phyloP scores from a whole-genome alignment of 2,888 invertebrate species.

The Drosophila ustulata region DNA sequence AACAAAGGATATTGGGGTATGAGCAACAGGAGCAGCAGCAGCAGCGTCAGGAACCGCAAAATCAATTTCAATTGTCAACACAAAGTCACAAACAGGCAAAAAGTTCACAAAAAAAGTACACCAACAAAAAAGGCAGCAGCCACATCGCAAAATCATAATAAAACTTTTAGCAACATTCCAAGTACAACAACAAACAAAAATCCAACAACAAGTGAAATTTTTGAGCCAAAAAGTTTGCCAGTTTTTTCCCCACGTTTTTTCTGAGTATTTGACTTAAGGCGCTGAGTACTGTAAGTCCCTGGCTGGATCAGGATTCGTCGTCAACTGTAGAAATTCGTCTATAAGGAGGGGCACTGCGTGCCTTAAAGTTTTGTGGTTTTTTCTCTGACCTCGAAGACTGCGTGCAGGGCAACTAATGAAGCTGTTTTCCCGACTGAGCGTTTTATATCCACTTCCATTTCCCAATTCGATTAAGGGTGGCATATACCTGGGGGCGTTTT shows the following conservation, averaged over 20 bases:
- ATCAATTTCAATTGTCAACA: conserved; percentile 82
- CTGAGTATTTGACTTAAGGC: conserved; percentile 58
- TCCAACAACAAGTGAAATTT: conserved; percentile 21
- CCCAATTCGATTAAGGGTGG: background rate
- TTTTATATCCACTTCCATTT: background rate
- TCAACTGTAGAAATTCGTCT: conserved; percentile 22
- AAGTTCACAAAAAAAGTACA: conserved; percentile 31
- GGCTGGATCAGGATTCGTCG: conserved; percentile 33
- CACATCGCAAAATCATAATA: conserved; percentile 69
- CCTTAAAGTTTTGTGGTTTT: conserved; percentile 70
- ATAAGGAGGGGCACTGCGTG: conserved; percentile 55
- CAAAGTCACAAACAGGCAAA: conserved; percentile 68
- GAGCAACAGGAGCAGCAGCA: conserved; percentile 8
- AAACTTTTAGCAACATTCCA: conserved; percentile 69
- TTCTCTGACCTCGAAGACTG: conserved; percentile 37
- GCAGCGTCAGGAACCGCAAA: conserved; percentile 65
- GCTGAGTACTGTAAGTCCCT: conserved; percentile 16
- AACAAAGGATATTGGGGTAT: conserved; percentile 49
- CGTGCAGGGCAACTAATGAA: conserved; percentile 74
- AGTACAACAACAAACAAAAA: conserved; percentile 45
- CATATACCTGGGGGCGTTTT: background rate
- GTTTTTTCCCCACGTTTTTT: conserved; percentile 42
- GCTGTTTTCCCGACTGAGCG: conserved; percentile 47
- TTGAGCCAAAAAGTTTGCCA: conserved; percentile 59
- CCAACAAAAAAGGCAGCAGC: conserved; percentile 10